Conservation (phyloP, 2,888 invertebrate species). For the Scaptomyza tumidula region DNA sequence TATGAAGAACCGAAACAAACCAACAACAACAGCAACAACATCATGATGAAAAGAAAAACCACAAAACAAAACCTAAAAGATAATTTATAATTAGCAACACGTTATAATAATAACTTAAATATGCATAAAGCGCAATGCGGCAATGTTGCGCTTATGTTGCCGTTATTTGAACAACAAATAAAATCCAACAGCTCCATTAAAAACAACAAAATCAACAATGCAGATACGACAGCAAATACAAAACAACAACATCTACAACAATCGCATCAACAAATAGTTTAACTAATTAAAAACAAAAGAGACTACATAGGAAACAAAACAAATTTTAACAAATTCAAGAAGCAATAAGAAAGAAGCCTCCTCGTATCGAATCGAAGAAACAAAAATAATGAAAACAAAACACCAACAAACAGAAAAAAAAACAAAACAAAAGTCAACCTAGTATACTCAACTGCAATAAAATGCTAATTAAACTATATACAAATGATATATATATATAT, state of each 20-base stretch:
- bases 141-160: constrained; percentile 39
- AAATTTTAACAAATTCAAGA: constrained; percentile 49
- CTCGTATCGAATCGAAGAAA: constrained; percentile 53
- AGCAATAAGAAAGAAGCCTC: constrained; percentile 69
- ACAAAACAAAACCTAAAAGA: constrained; percentile 47
- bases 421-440: constrained; percentile 61
- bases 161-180: constrained; percentile 28
- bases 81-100: constrained; percentile 72
- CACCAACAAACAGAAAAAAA: constrained; percentile 34
- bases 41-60: constrained; percentile 21
- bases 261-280: constrained; percentile 35
- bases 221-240: constrained; percentile 19
- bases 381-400: constrained; percentile 33
- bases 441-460: constrained; percentile 76
- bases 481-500: constrained; percentile 51
- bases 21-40: constrained; percentile 12
- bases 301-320: constrained; percentile 36
- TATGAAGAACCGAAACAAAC: constrained; percentile 11
- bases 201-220: constrained; percentile 2
- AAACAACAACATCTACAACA: constrained; percentile 28
- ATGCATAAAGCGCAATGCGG: constrained; percentile 38
- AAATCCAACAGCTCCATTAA: constrained; percentile 9
- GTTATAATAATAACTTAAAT: constrained; percentile 57
- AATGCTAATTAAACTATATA: constrained; percentile 71
- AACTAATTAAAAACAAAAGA: constrained; percentile 36